These are phyloP conservation scores for Apteryx owenii DNA, from an alignment of 2,113 vertebrate genomes.

Conservation along the genomic window DNA sequence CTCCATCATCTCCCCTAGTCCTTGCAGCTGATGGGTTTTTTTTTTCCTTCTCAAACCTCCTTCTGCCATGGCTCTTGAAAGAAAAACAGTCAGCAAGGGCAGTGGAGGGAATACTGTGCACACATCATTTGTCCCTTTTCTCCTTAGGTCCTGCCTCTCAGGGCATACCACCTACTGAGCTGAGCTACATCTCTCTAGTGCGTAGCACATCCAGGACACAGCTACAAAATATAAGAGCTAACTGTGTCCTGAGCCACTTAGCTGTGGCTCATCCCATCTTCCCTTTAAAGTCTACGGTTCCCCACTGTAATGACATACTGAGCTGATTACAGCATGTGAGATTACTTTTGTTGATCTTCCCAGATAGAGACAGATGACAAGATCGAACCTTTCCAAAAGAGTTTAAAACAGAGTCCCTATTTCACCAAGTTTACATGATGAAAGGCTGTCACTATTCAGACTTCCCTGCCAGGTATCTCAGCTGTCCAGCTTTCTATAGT, in stretches of 20 bases:
- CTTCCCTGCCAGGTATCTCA: neutral
- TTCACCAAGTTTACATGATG: neutral
- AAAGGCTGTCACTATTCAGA: neutral
- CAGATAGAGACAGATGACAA: neutral
- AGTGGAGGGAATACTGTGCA: neutral
- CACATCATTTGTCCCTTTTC: neutral
- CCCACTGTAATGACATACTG: rapidly evolving
- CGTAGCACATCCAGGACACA: neutral
- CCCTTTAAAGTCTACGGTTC: neutral
- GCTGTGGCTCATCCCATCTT: neutral
- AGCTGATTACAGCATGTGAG: rapidly evolving
- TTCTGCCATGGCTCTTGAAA: neutral
- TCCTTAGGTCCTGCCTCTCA: neutral
- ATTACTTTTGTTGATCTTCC: neutral
- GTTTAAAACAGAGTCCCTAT: neutral
- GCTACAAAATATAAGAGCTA: neutral
- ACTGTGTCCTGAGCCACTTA: rapidly evolving
- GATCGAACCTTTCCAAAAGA: neutral
- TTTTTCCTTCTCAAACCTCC: neutral
- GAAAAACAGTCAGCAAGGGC: neutral
- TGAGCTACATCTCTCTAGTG: neutral
- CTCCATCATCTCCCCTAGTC: neutral
- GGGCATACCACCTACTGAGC: neutral
- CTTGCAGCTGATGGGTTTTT: neutral
- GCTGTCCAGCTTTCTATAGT: neutral